phyloP scores from a whole-genome alignment of 92 coral and sea anemone species.

The Phenganax stokvisi region DNA sequence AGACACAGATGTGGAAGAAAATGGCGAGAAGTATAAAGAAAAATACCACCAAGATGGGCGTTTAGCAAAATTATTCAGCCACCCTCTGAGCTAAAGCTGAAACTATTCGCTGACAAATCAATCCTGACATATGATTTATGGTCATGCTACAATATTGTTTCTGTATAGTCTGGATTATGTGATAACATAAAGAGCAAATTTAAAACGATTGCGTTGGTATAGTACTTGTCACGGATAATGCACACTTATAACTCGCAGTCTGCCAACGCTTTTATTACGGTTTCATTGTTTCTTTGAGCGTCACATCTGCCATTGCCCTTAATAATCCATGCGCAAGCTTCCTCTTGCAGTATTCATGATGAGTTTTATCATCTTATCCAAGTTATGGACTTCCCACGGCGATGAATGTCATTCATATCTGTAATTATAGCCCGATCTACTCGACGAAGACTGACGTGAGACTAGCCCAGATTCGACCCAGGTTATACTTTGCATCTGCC shows the following conservation, averaged over 20 bases:
- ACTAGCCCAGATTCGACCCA: too few species aligned
- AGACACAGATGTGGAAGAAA: conserved; percentile 5
- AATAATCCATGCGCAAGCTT: background rate
- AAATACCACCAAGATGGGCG: conserved; percentile 9
- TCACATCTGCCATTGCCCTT: background rate
- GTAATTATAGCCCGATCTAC: too few species aligned
- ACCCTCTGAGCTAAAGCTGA: conserved; percentile 16
- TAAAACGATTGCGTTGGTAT: background rate
- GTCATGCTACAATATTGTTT: background rate
- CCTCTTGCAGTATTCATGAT: background rate
- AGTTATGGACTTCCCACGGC: background rate
- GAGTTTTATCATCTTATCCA: background rate
- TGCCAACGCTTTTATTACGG: background rate
- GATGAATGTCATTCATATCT: background rate
- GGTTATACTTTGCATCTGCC: too few species aligned
- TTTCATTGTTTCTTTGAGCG: background rate
- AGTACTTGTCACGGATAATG: background rate
- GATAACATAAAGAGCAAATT: background rate
- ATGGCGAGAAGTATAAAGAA: background rate
- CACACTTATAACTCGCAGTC: background rate
- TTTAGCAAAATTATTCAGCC: conserved; percentile 12
- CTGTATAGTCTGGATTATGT: background rate
- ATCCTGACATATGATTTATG: conserved; percentile 9
- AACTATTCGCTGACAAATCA: conserved; percentile 5
- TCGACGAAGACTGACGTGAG: too few species aligned